phyloP scores from a whole-genome alignment of 2,797 vertebrate species.

The Neoniphon sammara region DNA sequence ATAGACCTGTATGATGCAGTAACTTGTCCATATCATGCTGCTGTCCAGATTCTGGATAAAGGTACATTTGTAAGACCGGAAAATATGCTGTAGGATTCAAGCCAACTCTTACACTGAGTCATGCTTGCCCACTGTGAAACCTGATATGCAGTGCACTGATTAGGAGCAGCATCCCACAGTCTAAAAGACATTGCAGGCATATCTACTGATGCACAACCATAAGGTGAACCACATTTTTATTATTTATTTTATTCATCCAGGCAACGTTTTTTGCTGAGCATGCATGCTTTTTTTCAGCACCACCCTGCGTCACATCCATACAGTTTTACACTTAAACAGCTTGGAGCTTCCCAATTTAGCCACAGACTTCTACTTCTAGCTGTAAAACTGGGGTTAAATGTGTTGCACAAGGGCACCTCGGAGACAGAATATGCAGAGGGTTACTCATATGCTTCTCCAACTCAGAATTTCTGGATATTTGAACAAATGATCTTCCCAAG shows the following conservation, averaged over 20 bases:
- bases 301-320: slow-evolving; percentile 32
- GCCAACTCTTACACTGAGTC: slow-evolving; percentile 76
- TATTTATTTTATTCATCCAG: slow-evolving; percentile 24
- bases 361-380: slow-evolving; percentile 22
- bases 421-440: slow-evolving; percentile 21
- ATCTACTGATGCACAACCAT: slow-evolving; percentile 43
- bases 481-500: slow-evolving; percentile 4
- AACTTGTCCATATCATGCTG: slow-evolving; percentile 62
- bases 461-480: slow-evolving; percentile 15
- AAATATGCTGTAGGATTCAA: slow-evolving; percentile 65
- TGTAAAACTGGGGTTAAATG: slow-evolving; percentile 29
- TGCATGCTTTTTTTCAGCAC: slow-evolving; percentile 24
- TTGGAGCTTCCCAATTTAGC: slow-evolving; percentile 43
- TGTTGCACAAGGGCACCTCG: slow-evolving; percentile 42
- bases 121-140: slow-evolving; percentile 75
- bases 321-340: slow-evolving; percentile 33
- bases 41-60: slow-evolving; percentile 56
- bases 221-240: slow-evolving; percentile 27
- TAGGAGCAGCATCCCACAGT: slow-evolving; percentile 53
- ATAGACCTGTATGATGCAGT: slow-evolving; percentile 44
- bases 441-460: slow-evolving; percentile 21
- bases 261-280: slow-evolving; percentile 40
- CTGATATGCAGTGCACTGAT: slow-evolving; percentile 73
- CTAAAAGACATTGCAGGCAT: slow-evolving; percentile 59
- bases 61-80: slow-evolving; percentile 69